Evolutionary conservation across 1,140 invertebrate genomes (phyloP).

Genomic region (Caerostris extrusa): DNA sequence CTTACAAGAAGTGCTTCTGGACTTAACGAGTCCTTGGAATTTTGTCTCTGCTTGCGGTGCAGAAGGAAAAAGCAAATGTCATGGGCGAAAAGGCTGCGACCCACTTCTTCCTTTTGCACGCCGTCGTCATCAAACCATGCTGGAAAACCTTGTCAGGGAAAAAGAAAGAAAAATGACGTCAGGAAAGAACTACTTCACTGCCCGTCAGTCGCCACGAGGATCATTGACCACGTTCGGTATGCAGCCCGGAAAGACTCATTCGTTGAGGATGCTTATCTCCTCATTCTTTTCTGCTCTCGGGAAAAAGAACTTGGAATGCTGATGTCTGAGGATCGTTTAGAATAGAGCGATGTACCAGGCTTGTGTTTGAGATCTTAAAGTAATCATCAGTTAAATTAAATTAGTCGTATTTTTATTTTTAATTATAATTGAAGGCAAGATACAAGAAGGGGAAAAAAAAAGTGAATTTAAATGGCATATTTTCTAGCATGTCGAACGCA

Average conservation of each 20-base stretch:
- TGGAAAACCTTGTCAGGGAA: neutral
- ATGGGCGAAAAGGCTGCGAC: constrained; percentile 7
- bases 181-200: neutral
- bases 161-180: neutral
- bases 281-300: too few species aligned
- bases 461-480: too few species aligned
- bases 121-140: neutral
- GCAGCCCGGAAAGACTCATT: constrained; percentile 14
- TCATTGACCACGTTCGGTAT: constrained; percentile 23
- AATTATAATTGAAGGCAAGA: too few species aligned
- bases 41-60: neutral
- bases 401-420: too few species aligned
- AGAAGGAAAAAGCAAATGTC: neutral
- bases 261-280: neutral
- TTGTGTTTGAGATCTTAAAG: too few species aligned
- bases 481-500: too few species aligned
- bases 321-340: too few species aligned
- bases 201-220: constrained; percentile 20
- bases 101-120: neutral
- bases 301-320: too few species aligned
- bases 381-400: too few species aligned
- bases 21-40: neutral
- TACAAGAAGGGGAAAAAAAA: too few species aligned
- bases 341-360: too few species aligned
- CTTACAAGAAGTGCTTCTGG: neutral